Evolutionary conservation across 2,888 invertebrate genomes (phyloP).

Genomic region (Stegophylla sp.): DNA sequence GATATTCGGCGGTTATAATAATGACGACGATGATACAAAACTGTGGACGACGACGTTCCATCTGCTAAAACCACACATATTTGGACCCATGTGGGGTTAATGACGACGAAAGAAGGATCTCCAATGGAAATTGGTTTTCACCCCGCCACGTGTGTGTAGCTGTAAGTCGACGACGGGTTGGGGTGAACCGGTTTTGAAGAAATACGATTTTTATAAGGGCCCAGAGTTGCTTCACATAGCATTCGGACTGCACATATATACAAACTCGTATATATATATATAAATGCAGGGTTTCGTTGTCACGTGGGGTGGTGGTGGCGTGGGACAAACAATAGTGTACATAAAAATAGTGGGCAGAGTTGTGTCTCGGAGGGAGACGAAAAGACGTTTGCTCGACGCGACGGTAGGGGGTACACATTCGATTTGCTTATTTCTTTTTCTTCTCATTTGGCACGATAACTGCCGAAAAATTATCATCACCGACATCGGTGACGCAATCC

Average conservation of each 20-base stretch:
- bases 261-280: neutral
- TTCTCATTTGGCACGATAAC: neutral
- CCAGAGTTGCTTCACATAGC: neutral
- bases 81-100: constrained; percentile 58
- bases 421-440: constrained; percentile 8
- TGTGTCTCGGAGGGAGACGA: neutral
- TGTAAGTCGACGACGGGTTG: no score
- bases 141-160: no score
- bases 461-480: no score
- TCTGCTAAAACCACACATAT: constrained; percentile 56
- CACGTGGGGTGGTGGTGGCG: neutral
- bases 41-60: neutral
- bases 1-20: neutral
- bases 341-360: neutral
- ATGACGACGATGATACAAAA: neutral
- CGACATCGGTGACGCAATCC: no score
- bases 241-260: neutral
- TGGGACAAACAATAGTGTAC: neutral
- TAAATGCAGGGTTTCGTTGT: neutral
- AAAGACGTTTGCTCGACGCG: constrained; percentile 12
- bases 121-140: constrained; percentile 29
- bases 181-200: neutral
- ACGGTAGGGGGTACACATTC: constrained; percentile 10
- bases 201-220: constrained; percentile 4
- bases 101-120: constrained; percentile 7